Base-by-base conservation (phyloP, 2,888 invertebrate genomes). In the Heliconius charithonia region DNA sequence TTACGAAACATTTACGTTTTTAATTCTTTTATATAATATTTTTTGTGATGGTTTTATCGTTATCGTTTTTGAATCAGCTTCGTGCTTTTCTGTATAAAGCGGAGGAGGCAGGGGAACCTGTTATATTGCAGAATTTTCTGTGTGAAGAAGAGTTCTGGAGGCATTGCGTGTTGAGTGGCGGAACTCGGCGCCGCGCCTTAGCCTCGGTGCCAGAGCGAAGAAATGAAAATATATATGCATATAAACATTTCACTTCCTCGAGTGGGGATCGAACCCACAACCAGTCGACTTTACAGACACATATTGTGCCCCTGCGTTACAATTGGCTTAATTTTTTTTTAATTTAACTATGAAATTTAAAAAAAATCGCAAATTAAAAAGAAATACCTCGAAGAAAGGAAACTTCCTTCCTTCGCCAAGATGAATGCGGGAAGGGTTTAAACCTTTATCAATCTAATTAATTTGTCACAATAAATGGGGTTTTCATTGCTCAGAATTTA, bases 371-470 rank as follows among this genome's bases (percentile, higher is more conserved):
- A 37, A 74, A 25, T 74, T 41, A 74, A 41, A 27, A 62, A 45
- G 77, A 63, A 74, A 70, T 37, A 76, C 70, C 65, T 65, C 56
- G 75, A 77, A 62, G 59, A 77, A 75, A 63, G 76, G 65, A 59
- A 76, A 78, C 75, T 77, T 76, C 75, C 75, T 77, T 76, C 75
- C 76, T 72, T 67, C 56, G 51, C 66, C 71, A 80, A 77, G 78
- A 80, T 76, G 78, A 81, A 81, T 81, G 51, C 71, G 75, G 69
- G 79, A 82, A 81, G 80, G 82, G 81, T 81, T 72, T 78, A 82
- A 63, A 75, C 81, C 82, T 83, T 83, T 80, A 82, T 82, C 79
- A 81, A 80, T 81, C 78, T 79, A 83, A 83, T 83, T 83, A 83
- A 82, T 83, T 83, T 82, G 83, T 83, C 82, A 79, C 81, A 79